Evolutionary conservation across 2,113 vertebrate species (phyloP), one percentile per base, ranked within the genome.

Genomic region (Paracanthobrama guichenoti): DNA sequence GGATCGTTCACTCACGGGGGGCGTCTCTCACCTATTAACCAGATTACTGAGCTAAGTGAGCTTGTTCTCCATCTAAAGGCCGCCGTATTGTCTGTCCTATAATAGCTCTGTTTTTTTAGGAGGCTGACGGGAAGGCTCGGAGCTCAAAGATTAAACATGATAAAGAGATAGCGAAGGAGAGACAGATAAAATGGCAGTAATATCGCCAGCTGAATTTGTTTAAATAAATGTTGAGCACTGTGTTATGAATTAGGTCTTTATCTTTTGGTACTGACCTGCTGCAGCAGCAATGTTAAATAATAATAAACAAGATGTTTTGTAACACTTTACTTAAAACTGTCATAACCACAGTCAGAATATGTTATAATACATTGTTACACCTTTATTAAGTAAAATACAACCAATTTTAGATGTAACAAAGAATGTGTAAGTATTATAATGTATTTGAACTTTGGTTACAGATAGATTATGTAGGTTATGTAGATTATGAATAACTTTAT

Each of bases 191-290:
- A 55, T 13, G 82, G 31, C n/a, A 53, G 31, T 72, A 26, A 57
- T n/a, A 20, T 46, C 14, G 16, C 42, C 53, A 55, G 26, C 8
- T 77, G 35, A 35, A 87, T 87, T 59, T 79, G 55, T 39, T 79
- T 85, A 82, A 73, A 69, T 62, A 87, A 78, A 84, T 72, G 69
- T 48, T 39, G 4, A 57, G 31, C 28, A 14, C 28, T 60, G 39
- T 53, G 22, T 48, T 67, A 67, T 74, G 55, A 69, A 26, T 77
- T 60, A 69, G 20, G 62, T 72, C 59, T 60, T 79, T 64, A 79
- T 55, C 13, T 62, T 55, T 39, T 28, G 28, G n/a, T 31, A 18
- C n/a, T n/a, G 57, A 22, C 22, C n/a, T 42, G 67, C 14, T 53
- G 24, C 71, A 24, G 39, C 24, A 59, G 13, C 26, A 22, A 28